Evolutionary conservation across 2,888 invertebrate genomes (phyloP).

Genomic region (Hypena proboscidalis): DNA sequence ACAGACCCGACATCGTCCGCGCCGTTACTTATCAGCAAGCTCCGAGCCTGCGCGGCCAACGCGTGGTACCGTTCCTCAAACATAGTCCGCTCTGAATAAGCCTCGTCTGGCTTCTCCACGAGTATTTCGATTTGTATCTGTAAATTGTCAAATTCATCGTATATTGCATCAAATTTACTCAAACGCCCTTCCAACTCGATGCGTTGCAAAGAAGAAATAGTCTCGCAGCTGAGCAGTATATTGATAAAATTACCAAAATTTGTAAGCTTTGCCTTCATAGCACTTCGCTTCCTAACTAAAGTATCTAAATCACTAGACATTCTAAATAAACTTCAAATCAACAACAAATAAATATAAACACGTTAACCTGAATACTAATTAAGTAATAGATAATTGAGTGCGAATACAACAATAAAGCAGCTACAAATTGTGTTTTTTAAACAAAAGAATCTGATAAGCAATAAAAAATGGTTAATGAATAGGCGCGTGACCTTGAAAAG

Average conservation of each 20-base stretch:
- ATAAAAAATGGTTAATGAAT: no score
- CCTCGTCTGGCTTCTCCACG: not conserved
- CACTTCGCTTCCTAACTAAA: not conserved
- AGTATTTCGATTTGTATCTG: not conserved
- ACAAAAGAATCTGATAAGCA: no score
- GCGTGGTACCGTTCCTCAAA: no score
- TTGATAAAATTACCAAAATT: conserved; percentile 6
- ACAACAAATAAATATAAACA: no score
- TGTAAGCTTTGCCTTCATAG: conserved; percentile 7
- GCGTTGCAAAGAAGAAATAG: conserved; percentile 3
- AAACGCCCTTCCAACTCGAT: conserved; percentile 2
- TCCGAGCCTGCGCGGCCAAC: not conserved
- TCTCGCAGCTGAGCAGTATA: not conserved
- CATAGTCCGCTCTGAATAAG: not conserved
- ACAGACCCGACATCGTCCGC: no score
- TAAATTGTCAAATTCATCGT: not conserved
- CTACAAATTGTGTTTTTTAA: no score
- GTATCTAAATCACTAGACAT: no score
- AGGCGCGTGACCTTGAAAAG: no score
- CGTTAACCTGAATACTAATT: no score
- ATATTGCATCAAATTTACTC: conserved; percentile 3
- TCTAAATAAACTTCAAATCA: no score
- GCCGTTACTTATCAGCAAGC: not conserved
- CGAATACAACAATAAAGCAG: no score
- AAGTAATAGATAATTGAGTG: no score